A percentile compares a stretch with the other conserved stretches of the same genome.
These are phyloP conservation scores for Temnothorax rugatulus DNA, from an alignment of 2,888 invertebrate genomes.

Conservation along the genomic window DNA sequence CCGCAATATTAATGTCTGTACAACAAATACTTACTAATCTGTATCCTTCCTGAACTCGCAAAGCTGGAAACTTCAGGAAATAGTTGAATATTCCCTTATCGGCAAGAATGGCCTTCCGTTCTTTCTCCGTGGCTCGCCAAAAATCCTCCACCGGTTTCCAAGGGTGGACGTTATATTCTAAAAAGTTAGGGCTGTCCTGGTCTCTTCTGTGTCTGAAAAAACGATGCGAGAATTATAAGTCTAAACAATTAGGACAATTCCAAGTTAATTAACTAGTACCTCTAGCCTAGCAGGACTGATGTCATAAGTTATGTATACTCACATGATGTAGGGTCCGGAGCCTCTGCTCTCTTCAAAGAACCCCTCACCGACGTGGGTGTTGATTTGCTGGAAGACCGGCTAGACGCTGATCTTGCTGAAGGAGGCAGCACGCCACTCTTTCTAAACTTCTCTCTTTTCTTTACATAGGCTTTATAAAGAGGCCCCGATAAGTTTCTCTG, in stretches of 20 bases:
- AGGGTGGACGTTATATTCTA: neutral
- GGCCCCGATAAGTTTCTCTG: conserved; percentile 2
- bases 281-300: neutral
- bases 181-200: neutral
- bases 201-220: neutral
- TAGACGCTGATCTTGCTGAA: neutral
- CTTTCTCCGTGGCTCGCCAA: neutral
- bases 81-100: neutral
- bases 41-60: neutral
- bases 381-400: neutral
- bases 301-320: neutral
- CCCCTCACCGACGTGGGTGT: neutral
- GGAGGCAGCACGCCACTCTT: neutral
- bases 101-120: neutral
- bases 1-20: neutral
- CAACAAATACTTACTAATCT: neutral
- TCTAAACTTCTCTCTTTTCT: neutral
- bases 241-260: neutral
- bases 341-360: neutral
- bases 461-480: neutral
- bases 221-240: neutral
- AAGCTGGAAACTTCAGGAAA: neutral
- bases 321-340: neutral
- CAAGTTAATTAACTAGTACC: neutral
- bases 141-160: neutral